Conservation (phyloP, 92 coral and sea anemone species). For the Heteractis magnifica region DNA sequence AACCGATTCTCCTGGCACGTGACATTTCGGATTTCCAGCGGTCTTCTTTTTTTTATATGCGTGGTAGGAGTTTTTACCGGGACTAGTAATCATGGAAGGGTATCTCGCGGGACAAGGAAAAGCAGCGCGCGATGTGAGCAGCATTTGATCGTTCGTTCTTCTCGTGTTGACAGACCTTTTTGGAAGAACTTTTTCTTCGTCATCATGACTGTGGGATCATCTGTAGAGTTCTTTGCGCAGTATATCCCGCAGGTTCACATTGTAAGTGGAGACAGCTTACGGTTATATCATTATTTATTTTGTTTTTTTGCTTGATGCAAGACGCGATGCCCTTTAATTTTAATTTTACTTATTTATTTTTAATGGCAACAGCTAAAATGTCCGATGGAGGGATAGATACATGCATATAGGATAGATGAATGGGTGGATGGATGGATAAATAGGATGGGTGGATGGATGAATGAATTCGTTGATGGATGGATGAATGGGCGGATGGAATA, state of each 20-base stretch:
- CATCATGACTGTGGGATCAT: slow-evolving; percentile 16
- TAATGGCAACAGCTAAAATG: too few relatives aligned
- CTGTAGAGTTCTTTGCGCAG: slow-evolving; percentile 38
- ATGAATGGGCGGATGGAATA: too few relatives aligned
- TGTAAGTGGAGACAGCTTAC: slow-evolving; percentile 14
- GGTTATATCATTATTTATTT: background rate
- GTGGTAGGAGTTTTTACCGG: background rate
- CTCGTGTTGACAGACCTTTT: slow-evolving; percentile 20
- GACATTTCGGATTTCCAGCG: slow-evolving; percentile 34
- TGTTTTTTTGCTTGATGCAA: background rate
- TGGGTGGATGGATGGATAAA: too few relatives aligned
- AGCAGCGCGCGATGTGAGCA: background rate
- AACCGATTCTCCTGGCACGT: slow-evolving; percentile 43
- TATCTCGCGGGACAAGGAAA: background rate
- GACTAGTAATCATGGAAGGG: background rate
- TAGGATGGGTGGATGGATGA: too few relatives aligned
- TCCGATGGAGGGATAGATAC: too few relatives aligned
- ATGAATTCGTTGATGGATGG: too few relatives aligned
- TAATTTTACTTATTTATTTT: too few relatives aligned
- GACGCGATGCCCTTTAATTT: too few relatives aligned
- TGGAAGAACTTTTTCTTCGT: slow-evolving; percentile 31
- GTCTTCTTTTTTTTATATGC: slow-evolving; percentile 22
- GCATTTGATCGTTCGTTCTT: background rate
- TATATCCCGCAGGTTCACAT: slow-evolving; percentile 46
- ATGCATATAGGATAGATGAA: too few relatives aligned